These are phyloP conservation scores for Cheirogaleus medius DNA, from an alignment of 2,113 vertebrate species.

Conservation along the genomic window DNA sequence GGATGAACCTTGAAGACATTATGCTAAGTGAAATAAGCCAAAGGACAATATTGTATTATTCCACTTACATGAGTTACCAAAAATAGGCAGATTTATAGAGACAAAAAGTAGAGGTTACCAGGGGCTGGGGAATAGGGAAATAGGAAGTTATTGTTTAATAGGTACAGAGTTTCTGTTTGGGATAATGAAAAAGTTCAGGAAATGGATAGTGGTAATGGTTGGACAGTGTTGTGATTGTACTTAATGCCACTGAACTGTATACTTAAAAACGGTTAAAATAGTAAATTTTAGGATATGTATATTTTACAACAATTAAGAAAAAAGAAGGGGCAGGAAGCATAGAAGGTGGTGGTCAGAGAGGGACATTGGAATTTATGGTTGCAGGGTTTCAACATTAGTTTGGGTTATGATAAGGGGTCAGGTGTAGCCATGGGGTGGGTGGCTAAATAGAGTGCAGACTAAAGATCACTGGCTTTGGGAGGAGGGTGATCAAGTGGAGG, in stretches of 20 bases:
- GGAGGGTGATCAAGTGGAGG: neutral
- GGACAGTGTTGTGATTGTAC: neutral
- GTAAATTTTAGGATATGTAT: neutral
- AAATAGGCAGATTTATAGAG: neutral
- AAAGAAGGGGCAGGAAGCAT: neutral
- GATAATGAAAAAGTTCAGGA: neutral
- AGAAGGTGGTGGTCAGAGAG: neutral
- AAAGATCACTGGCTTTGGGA: neutral
- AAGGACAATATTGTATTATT: neutral
- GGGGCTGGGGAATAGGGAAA: neutral
- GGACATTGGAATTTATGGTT: neutral
- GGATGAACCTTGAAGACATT: neutral
- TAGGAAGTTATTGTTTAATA: neutral
- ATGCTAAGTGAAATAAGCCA: conserved; percentile 3
- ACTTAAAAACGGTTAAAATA: neutral
- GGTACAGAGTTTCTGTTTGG: neutral
- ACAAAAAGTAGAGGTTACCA: neutral
- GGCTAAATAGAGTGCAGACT: neutral
- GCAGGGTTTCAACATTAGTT: neutral
- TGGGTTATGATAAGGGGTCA: neutral
- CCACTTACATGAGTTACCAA: neutral
- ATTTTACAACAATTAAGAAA: neutral
- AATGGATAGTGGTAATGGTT: neutral
- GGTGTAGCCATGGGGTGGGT: neutral
- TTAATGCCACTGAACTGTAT: neutral